phyloP scores from a whole-genome alignment of 2,797 vertebrate genomes.

The Sebastolobus alascanus region DNA sequence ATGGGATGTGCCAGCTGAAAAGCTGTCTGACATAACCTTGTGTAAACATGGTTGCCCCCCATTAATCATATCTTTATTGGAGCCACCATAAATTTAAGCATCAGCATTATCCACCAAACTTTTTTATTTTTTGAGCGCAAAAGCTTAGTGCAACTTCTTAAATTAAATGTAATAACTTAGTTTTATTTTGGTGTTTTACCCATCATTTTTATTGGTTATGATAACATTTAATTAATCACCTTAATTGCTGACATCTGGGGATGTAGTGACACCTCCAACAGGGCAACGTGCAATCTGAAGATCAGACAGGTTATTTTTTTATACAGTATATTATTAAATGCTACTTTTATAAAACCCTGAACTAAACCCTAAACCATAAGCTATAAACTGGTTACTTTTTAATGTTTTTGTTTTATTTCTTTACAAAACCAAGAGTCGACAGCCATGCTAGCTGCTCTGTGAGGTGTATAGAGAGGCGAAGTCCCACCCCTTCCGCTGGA shows the following conservation, averaged over 20 bases:
- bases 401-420: not conserved
- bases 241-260: not conserved
- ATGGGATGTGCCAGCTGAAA: constrained; percentile 73
- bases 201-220: not conserved
- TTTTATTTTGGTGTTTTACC: not conserved
- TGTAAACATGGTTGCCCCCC: constrained; percentile 61
- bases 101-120: not conserved
- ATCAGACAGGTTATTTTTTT: not conserved
- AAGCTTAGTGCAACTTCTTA: not conserved
- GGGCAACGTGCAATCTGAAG: not conserved
- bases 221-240: not conserved
- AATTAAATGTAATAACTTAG: not conserved
- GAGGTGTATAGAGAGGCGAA: not conserved
- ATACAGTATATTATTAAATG: not conserved
- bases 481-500: too few relatives aligned
- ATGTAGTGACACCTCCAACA: not conserved
- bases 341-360: not conserved
- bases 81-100: constrained; percentile 14
- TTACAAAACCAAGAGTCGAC: not conserved
- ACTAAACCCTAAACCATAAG: not conserved
- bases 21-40: constrained; percentile 67
- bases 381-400: not conserved
- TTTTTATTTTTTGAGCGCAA: not conserved
- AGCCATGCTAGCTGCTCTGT: not conserved
- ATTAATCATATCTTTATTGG: constrained; percentile 66